Conservation (phyloP, 2,797 vertebrate species). For the Sebastes umbrosus region DNA sequence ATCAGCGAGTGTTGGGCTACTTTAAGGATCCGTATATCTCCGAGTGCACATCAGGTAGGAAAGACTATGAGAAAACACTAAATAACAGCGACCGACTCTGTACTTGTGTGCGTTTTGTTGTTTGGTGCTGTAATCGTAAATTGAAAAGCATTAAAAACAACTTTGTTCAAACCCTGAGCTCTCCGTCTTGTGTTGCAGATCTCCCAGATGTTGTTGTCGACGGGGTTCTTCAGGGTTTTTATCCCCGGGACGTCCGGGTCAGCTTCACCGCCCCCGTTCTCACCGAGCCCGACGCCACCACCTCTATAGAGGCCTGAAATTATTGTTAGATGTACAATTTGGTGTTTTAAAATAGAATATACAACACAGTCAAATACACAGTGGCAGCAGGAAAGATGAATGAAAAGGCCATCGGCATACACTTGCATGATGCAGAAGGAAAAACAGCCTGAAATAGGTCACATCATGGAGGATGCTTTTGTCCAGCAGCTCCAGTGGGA, state of each 20-base stretch:
- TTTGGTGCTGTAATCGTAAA: too few relatives aligned
- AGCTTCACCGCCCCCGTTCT: slow-evolving; percentile 69
- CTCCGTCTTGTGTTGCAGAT: slow-evolving; percentile 61
- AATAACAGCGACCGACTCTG: not conserved
- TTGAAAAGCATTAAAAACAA: not conserved
- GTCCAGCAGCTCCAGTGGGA: not conserved
- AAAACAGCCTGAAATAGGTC: not conserved
- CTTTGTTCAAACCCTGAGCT: not conserved
- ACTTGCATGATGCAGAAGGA: not conserved
- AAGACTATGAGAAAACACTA: not conserved
- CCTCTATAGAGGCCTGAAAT: slow-evolving; percentile 24
- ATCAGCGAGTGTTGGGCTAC: slow-evolving; percentile 80
- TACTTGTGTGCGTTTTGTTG: not conserved
- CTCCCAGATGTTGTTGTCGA: slow-evolving; percentile 80
- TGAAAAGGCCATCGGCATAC: not conserved
- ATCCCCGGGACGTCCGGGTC: slow-evolving; percentile 75
- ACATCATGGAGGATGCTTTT: not conserved
- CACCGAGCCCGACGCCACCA: not conserved
- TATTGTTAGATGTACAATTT: not conserved
- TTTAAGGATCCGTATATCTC: slow-evolving; percentile 77
- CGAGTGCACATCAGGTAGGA: slow-evolving; percentile 70
- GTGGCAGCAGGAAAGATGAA: not conserved
- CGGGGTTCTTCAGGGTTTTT: slow-evolving; percentile 83
- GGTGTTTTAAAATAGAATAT: not conserved
- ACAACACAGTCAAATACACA: not conserved